phyloP scores from a whole-genome alignment of 2,888 invertebrate species.

The Petrolisthes manimaculis region DNA sequence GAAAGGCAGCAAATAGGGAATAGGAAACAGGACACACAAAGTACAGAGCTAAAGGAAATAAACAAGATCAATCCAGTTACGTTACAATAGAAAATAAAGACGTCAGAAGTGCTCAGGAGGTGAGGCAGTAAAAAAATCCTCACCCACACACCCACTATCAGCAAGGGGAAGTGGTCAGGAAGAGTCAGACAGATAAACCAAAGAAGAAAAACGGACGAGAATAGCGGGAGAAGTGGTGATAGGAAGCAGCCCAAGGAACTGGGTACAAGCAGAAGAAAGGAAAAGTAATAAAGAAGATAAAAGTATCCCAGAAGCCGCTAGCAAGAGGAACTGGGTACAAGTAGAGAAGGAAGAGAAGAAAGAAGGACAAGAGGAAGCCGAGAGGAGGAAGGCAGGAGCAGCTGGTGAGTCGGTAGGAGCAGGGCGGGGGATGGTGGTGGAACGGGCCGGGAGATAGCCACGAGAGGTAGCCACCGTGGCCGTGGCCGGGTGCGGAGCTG shows the following conservation, averaged over 20 bases:
- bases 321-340: constrained; percentile 1
- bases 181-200: constrained; percentile 1
- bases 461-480: constrained; percentile 48
- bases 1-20: not conserved
- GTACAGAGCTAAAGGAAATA: not conserved
- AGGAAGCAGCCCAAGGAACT: too few species aligned
- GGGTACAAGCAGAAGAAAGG: not conserved
- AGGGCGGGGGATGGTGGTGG: constrained; percentile 37
- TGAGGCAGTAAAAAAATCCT: not conserved
- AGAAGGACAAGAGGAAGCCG: not conserved
- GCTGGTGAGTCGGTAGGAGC: too few species aligned
- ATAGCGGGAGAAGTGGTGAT: not conserved
- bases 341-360: not conserved
- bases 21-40: not conserved
- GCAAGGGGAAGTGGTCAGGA: not conserved
- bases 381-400: not conserved
- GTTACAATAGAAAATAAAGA: not conserved
- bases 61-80: not conserved
- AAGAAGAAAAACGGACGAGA: not conserved
- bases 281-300: too few species aligned
- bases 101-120: not conserved
- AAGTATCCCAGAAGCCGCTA: too few species aligned
- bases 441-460: constrained; percentile 39
- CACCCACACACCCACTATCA: too few species aligned
- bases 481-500: constrained; percentile 48